Evolutionary conservation across 1,140 invertebrate genomes (phyloP), one percentile per base, ranked within the genome.

Genomic region (Himalopsyche phryganea): DNA sequence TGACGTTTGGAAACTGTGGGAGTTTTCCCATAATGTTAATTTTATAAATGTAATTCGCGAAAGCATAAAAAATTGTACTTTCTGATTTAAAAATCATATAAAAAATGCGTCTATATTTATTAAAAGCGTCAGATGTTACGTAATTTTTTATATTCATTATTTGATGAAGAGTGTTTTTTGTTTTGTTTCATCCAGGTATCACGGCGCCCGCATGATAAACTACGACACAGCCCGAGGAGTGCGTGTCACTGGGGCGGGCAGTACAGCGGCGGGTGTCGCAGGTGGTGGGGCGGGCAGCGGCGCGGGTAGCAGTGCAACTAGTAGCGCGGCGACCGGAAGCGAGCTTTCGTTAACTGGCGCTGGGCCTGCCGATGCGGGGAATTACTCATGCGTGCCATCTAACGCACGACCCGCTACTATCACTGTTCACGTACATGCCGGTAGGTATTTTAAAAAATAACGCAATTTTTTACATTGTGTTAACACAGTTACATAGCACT

Each of bases 191-290:
- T 15, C 0, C 67, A 78, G 76, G 76, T 94, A 92, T 73, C 91
- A 94, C 74, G 90, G 91, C 70, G 87, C 86, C 67, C 83, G 89
- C 47, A 92, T 93, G 89, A 91, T 93, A 68, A 93, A 92, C 79
- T 93, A 91, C 72, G 91, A 93, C 73, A 78, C 82, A 44, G 87
- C 89, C 66, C 82, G 87, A 49, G 89, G 89, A 23, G 86, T 91
- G 63, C 91, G 91, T 66, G 90, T 91, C 10, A 89, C 85, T 28
- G 86, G 86, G 83, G 89, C 32, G 63, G 73, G 1, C 71, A 68
- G 10, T 68, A 71, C 61, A 59, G 74, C 7, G 62, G 75, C 1
- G 74, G 72, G 38, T 11, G 38, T 4, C 3, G 15, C 11, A 40
- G 55, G 46, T 11, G 15, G 15, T 10, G 35, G 50, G 7, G 6